Evolutionary conservation across 2,797 vertebrate genomes (phyloP), one percentile per base, ranked within the genome.

Genomic region (Myotis vivesi): DNA sequence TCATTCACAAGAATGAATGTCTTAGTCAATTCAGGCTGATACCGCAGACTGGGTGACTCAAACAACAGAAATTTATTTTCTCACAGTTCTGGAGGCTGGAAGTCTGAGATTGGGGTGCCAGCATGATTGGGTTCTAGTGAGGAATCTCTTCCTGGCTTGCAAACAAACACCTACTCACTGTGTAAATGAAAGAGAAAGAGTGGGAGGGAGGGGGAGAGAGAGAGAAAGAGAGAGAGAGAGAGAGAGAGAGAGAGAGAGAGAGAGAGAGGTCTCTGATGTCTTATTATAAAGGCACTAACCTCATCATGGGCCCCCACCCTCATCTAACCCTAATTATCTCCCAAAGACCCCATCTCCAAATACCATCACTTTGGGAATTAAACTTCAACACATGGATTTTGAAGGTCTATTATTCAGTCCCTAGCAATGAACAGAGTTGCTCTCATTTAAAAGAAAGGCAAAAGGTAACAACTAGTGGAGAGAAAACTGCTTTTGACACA

Each of bases 1-100:
- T 68, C 89, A 46, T 86, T 81, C 80, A 16, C 23, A 36, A 75
- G 85, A 96, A 90, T 66, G 93, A 96, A 92, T 72, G 59, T 49
- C 41, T 49, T 66, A 33, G 28, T 66, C 41, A 66, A 10, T 30
- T 64, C 59, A 49, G 41, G 80, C 41, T 46, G n/a, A 66, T 66
- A 49, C 12, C 8, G 8, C 22, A 49, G 41, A n/a, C 59, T 23
- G 41, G 41, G 59, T 46, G 80, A 82, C 30, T 57, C 55, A 80
- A 80, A 69, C 87, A 69, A 9, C 49, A 57, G 76, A 57, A 55
- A 71, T 80, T 89, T 53, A 69, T 80, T 69, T 69, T 69, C 75
- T 46, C 36, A 57, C 30, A 28, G 22, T 46, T 80, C 22, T 71
- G 64, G 36, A 79, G 62, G 49, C 28, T 89, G 75, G 15, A 69